Conservation (phyloP, 1,140 invertebrate species). For the Eueides isabella region DNA sequence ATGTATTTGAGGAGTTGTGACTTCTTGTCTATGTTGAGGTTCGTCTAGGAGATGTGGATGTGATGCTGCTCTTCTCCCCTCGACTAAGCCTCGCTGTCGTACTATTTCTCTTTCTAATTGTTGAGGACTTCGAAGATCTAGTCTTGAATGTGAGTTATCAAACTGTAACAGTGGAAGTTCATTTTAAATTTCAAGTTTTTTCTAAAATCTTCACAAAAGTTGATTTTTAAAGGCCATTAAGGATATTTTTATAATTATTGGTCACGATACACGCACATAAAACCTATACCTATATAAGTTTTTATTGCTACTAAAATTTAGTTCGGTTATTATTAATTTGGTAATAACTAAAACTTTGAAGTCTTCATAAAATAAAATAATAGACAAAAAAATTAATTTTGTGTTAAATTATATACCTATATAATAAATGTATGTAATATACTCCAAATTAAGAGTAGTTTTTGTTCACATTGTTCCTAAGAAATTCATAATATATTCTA, state of each 20-base stretch:
- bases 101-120: conserved; percentile 83
- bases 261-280: conserved; percentile 29
- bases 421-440: too few relatives aligned
- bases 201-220: too few relatives aligned
- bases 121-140: conserved; percentile 82
- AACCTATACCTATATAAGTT: conserved; percentile 13
- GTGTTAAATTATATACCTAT: too few relatives aligned
- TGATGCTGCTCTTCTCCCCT: conserved; percentile 83
- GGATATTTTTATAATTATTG: not conserved
- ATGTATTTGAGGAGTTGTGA: conserved; percentile 63
- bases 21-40: conserved; percentile 72
- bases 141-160: conserved; percentile 71
- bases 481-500: too few relatives aligned
- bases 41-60: conserved; percentile 86
- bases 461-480: too few relatives aligned
- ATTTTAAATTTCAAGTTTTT: too few relatives aligned
- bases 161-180: conserved; percentile 54
- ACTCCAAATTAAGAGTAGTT: too few relatives aligned
- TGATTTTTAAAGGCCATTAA: not conserved
- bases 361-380: not conserved
- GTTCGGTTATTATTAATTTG: not conserved
- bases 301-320: conserved; percentile 5
- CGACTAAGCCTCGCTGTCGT: conserved; percentile 80
- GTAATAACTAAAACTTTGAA: not conserved
- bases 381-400: not conserved